Evolutionary conservation across 1,140 invertebrate species (phyloP), one percentile per base, ranked within the genome.

Genomic region (Drosophila miranda): DNA sequence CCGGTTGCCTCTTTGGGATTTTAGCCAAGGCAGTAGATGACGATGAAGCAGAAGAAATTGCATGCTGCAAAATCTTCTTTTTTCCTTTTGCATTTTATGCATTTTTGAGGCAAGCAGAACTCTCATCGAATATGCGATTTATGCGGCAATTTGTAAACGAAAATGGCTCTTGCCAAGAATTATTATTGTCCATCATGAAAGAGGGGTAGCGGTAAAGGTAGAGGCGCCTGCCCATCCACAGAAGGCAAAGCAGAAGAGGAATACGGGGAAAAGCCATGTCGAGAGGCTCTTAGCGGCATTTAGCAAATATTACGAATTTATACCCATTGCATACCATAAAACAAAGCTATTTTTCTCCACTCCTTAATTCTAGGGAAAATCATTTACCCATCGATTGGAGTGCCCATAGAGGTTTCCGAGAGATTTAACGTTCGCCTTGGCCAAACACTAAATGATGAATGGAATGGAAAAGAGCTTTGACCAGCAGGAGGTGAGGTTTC

Each of bases 101-200:
- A 78, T 75, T 75, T 80, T 53, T 74, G 55, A 44, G 13, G 21
- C 64, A n/a, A 45, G 49, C 61, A 62, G 63, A 82, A 81, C 82
- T 87, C 78, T 87, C 82, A 88, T 87, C 83, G 78, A 88, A 87
- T 87, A 88, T 87, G 83, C 82, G 83, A 87, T 87, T 87, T 87
- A 87, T 87, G 82, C 82, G 83, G 82, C 82, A 87, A 87, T 87
- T 87, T 87, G 82, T 87, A 87, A 87, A 87, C 82, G 82, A 86
- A 87, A 87, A 87, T 87, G 82, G 83, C 71, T 87, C 80, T 88
- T 88, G 82, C 83, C 82, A 86, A 86, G 82, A 86, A 87, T 88
- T 87, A 87, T 87, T 87, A 87, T 88, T 87, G 83, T 87, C 83
- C 83, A 87, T 87, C 82, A 87, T 88, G 78, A 68, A 58, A 57